A percentile compares a stretch with the other conserved stretches of the same genome.
phyloP scores from a whole-genome alignment of 2,797 vertebrate species.

The Garrulus glandarius region DNA sequence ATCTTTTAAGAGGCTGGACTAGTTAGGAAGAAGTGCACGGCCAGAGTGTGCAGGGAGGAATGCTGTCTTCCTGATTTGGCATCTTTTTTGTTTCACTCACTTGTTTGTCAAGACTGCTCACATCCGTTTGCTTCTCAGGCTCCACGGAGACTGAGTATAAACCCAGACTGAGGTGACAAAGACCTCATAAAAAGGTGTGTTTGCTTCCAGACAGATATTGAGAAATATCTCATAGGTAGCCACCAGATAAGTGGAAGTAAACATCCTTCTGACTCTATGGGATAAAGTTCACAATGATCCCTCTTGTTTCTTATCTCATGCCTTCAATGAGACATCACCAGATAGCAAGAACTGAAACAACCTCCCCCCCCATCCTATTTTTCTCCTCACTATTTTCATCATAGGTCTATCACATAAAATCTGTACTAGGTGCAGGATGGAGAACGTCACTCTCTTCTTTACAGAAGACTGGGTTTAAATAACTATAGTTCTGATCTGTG shows the following conservation, averaged over 20 bases:
- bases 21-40: not conserved
- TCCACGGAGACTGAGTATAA: constrained; percentile 40
- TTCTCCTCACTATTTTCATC: not conserved
- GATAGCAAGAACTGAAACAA: not conserved
- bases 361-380: not conserved
- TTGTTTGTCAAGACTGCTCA: constrained; percentile 26
- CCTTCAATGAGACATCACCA: constrained; percentile 6
- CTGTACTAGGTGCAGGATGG: not conserved
- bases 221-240: constrained; percentile 37
- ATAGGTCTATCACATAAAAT: not conserved
- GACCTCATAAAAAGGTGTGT: constrained; percentile 40
- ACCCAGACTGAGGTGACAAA: constrained; percentile 38
- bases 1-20: not conserved
- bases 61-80: constrained; percentile 21
- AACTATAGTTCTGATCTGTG: not conserved
- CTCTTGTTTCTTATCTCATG: constrained; percentile 58
- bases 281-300: constrained; percentile 48
- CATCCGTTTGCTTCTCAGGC: constrained; percentile 26
- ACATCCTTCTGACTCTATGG: constrained; percentile 29
- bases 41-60: not conserved
- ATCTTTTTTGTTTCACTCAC: constrained; percentile 14
- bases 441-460: not conserved
- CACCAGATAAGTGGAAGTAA: constrained; percentile 54
- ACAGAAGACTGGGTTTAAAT: not conserved
- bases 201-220: constrained; percentile 55